Evolutionary conservation across 2,113 vertebrate genomes (phyloP).

Genomic region (Hyperopisus bebe): DNA sequence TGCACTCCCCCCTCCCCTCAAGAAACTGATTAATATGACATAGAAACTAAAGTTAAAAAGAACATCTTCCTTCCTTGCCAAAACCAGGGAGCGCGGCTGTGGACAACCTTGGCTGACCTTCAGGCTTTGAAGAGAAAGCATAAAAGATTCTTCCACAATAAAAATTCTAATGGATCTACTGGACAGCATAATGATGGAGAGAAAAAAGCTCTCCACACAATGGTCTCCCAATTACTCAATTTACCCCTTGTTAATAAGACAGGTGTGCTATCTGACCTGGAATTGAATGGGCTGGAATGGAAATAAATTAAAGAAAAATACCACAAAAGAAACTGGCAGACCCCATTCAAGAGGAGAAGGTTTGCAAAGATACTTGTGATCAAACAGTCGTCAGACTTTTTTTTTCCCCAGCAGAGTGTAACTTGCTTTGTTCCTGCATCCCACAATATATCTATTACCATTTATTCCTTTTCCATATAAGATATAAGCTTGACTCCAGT

Average conservation of each 20-base stretch:
- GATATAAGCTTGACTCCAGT: neutral
- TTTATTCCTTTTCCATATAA: neutral
- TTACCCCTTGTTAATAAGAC: conserved; percentile 13
- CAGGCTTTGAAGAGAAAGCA: conserved; percentile 6
- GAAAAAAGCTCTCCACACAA: neutral
- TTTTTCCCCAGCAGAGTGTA: neutral
- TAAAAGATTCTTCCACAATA: conserved; percentile 23
- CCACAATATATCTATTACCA: neutral
- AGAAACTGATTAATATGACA: neutral
- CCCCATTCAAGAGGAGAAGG: neutral
- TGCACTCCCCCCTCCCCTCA: neutral
- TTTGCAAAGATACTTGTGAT: neutral
- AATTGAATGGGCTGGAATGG: neutral
- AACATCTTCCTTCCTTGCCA: neutral
- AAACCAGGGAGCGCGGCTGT: neutral
- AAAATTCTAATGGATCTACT: conserved; percentile 19
- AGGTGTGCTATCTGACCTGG: conserved; percentile 13
- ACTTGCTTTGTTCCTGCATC: neutral
- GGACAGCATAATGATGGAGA: conserved; percentile 13
- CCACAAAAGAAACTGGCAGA: neutral
- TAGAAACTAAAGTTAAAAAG: neutral
- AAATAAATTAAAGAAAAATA: neutral
- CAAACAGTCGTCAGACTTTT: neutral
- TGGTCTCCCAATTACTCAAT: conserved; percentile 12
- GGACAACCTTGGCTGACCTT: conserved; percentile 17